These are phyloP conservation scores for Gambusia affinis DNA, from an alignment of 2,113 vertebrate genomes.

Conservation along the genomic window DNA sequence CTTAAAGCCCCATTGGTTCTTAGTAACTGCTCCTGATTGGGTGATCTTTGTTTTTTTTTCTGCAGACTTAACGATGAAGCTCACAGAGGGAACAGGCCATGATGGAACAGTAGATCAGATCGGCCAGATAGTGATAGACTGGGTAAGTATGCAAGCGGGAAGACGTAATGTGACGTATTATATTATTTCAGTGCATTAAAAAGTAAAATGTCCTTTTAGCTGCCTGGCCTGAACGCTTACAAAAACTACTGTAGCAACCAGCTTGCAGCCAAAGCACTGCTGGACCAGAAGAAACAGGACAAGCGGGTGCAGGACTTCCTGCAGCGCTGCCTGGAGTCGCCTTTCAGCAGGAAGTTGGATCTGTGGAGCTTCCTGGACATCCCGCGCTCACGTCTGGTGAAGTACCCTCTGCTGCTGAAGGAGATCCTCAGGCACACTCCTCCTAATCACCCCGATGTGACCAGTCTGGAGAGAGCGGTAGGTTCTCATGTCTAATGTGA, in stretches of 20 bases:
- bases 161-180: neutral
- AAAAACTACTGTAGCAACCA: constrained; percentile 96
- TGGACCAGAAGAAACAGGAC: constrained; percentile 98
- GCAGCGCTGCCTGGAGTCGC: constrained; percentile 95
- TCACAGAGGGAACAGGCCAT: constrained; percentile 88
- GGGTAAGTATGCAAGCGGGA: constrained; percentile 81
- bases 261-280: constrained; percentile 94
- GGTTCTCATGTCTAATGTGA: constrained; percentile 50
- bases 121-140: constrained; percentile 91
- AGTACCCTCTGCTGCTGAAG: constrained; percentile 92
- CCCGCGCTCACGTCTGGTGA: constrained; percentile 93
- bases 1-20: neutral
- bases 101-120: constrained; percentile 93
- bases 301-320: constrained; percentile 94
- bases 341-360: constrained; percentile 97
- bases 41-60: neutral
- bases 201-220: constrained; percentile 65
- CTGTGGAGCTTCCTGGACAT: constrained; percentile 99
- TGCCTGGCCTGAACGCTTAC: constrained; percentile 93
- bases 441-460: constrained; percentile 86
- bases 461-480: constrained; percentile 89
- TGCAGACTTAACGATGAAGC: constrained; percentile 84
- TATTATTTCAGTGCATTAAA: neutral
- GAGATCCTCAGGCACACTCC: constrained; percentile 95
- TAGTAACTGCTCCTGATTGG: neutral